Conservation (phyloP, 2,113 vertebrate species). For the Hyaena hyaena region DNA sequence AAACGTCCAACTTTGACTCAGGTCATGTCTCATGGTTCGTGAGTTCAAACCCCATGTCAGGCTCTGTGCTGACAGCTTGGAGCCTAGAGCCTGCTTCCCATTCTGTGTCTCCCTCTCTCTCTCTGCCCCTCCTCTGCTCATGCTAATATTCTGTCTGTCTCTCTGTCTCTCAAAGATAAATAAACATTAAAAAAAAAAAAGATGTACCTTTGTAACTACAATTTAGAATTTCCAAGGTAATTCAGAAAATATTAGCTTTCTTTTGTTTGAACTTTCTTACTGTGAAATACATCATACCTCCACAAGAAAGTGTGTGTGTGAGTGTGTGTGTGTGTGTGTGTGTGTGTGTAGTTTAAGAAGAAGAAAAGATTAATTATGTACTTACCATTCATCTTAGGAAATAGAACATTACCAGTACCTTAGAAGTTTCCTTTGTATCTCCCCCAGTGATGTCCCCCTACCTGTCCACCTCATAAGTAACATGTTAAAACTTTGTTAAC, state of each 20-base stretch:
- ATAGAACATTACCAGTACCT: not conserved
- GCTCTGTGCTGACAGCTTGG: too few relatives aligned
- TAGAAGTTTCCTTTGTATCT: conserved; percentile 19
- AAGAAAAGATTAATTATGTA: not conserved
- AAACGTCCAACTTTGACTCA: too few relatives aligned
- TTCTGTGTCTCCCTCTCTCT: too few relatives aligned
- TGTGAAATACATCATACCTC: not conserved
- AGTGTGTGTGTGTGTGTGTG: not conserved
- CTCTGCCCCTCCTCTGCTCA: too few relatives aligned
- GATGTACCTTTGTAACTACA: conserved; percentile 52
- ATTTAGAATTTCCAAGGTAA: conserved; percentile 36
- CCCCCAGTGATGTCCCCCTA: not conserved
- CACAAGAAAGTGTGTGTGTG: not conserved
- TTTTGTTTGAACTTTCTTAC: conserved; percentile 23
- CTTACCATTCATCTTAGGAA: not conserved
- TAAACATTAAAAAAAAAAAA: not conserved
- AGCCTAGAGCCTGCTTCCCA: too few relatives aligned
- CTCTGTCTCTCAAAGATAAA: too few relatives aligned
- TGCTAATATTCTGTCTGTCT: too few relatives aligned
- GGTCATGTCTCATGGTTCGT: too few relatives aligned
- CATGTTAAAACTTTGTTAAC: not conserved
- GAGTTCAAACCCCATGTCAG: too few relatives aligned
- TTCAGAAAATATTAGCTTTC: conserved; percentile 34
- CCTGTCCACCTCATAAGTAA: not conserved
- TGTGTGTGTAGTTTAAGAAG: not conserved